Evolutionary conservation across 2,113 vertebrate species (phyloP).

Genomic region (Oreochromis aureus): DNA sequence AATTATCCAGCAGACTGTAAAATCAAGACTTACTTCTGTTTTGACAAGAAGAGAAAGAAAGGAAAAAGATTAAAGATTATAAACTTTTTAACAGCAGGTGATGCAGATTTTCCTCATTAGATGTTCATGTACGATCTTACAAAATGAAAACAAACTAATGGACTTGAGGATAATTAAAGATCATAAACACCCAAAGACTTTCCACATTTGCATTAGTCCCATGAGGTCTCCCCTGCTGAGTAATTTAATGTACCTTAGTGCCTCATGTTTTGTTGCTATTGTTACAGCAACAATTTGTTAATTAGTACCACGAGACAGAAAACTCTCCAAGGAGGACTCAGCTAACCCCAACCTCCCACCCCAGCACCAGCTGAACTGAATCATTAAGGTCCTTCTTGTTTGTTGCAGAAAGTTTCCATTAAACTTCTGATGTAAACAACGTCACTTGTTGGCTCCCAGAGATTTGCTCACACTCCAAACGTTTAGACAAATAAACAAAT

Average conservation of each 20-base stretch:
- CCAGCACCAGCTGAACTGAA: not conserved
- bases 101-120: not conserved
- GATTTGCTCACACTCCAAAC: not conserved
- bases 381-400: not conserved
- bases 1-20: too few relatives aligned
- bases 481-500: not conserved
- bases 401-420: not conserved
- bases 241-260: not conserved
- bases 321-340: not conserved
- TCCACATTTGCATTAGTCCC: not conserved
- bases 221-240: not conserved
- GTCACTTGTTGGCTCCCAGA: not conserved
- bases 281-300: not conserved
- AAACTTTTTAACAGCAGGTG: not conserved
- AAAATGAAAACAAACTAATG: not conserved
- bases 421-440: not conserved
- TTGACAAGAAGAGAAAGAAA: not conserved
- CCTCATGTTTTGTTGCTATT: not conserved
- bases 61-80: not conserved
- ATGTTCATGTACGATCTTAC: not conserved
- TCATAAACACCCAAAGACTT: not conserved
- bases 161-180: not conserved
- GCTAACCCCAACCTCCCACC: not conserved
- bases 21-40: not conserved
- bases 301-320: not conserved